Evolutionary conservation across 1,140 invertebrate genomes (phyloP), one percentile per base, ranked within the genome.

Genomic region (Drosophila chauvacae): DNA sequence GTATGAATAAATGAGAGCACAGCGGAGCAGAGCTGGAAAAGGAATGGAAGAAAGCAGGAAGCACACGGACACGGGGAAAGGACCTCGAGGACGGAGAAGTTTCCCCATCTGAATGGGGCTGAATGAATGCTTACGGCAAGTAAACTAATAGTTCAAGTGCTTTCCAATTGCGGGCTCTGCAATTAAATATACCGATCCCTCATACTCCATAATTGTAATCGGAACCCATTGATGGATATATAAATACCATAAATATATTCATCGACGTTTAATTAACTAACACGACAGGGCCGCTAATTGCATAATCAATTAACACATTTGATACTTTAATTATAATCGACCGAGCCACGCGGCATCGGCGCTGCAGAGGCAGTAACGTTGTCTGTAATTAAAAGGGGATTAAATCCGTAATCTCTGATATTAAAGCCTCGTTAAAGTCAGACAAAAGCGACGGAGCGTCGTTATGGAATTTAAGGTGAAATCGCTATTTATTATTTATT

Each of bases 1-100:
- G 77, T 90, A 88, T 87, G 84, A 87, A 87, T 87, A 87, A 87
- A 78, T 84, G 85, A 90, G 85, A 75, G 80, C 62, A 77, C 53
- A 72, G 42, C 68, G 65, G 65, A 71, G 68, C 48, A 47, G 68
- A 55, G 72, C 72, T 61, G 66, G 68, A 69, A 85, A 61, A 68
- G 73, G 51, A 58, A 35, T 56, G 53, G 42, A 79, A 64, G 33
- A 66, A 64, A 28, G 47, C 47, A 30, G 59, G 37, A 53, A 64
- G 42, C 30, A 58, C 51, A 39, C 11, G 50, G 41, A 41, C 42
- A 42, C 26, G 48, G 56, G 39, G 47, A 18, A 41, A 56, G 48
- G 26, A 69, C 61, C 35, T 55, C 20, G 20, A 44, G 56, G 39
- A 60, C 48, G n/a, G 30, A 58, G 51, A 76, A 70, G 41, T 53